A percentile compares a stretch with the other conserved stretches of the same genome.
These are phyloP conservation scores for Amphipoea oculea DNA, from an alignment of 2,888 invertebrate genomes.

Conservation along the genomic window DNA sequence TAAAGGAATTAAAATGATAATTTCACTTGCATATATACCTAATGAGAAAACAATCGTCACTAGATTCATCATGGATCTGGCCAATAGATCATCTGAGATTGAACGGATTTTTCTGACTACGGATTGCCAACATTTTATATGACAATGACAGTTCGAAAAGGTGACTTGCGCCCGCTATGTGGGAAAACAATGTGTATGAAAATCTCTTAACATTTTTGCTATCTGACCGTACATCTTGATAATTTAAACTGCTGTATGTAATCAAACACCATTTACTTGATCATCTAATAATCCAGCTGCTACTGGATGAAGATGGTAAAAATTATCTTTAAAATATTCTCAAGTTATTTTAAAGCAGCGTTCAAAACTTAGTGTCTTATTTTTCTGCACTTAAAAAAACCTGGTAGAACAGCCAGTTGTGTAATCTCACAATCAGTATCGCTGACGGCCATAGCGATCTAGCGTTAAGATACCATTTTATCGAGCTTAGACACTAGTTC, in stretches of 20 bases:
- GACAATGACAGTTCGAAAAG: no score
- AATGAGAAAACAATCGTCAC: no score
- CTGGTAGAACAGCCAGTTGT: conserved; percentile 60
- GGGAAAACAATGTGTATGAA: background rate
- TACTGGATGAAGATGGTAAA: background rate
- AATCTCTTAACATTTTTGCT: background rate
- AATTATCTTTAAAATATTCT: background rate
- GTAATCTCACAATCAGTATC: conserved; percentile 73
- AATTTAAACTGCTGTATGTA: background rate
- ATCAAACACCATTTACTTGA: background rate
- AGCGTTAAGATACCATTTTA: conserved; percentile 69
- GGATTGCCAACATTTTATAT: background rate
- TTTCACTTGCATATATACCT: no score
- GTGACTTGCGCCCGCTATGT: background rate
- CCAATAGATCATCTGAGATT: no score
- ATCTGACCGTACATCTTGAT: background rate
- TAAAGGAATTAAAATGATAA: background rate
- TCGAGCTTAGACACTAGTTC: conserved; percentile 64
- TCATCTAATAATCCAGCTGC: background rate
- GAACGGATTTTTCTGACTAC: no score
- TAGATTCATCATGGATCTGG: no score
- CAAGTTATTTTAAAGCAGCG: conserved; percentile 19
- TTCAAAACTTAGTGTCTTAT: conserved; percentile 21
- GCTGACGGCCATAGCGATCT: conserved; percentile 72
- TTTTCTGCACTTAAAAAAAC: conserved; percentile 54